Base-by-base conservation (phyloP, 1,140 invertebrate species). In the Brachionus angularis region DNA sequence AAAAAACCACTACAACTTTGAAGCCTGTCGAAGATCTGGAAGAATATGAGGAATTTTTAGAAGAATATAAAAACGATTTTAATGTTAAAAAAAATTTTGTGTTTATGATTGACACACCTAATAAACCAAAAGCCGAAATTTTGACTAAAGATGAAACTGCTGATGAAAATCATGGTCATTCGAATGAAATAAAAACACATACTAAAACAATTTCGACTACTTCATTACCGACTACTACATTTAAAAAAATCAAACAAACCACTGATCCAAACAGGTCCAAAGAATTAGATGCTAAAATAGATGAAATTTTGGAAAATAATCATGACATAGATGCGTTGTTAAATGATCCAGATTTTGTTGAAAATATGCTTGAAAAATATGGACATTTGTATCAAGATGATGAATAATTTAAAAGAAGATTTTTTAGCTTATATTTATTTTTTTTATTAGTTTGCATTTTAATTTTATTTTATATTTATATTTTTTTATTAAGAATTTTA, bases 261-360 rank as follows among this genome's bases (percentile, higher is more conserved):
- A n/a, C n/a, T n/a, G n/a, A n/a, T n/a, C n/a, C n/a, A n/a, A n/a
- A n/a, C n/a, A n/a, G n/a, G n/a, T n/a, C n/a, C 16, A 14, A 42
- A 7, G 14, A 14, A 42, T 42, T 14, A 12, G 36, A 36, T 58
- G 18, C 23, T 23, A 58, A 23, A 58, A 21, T 58, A 39, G 36
- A 42, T 16, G 53, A 58, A 58, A 12, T 58, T 7, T 34, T 55
- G 23, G 36, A 34, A 5, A 18, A 16, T 33, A 55, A 55, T 55
- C 12, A n/a, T 18, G 27, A 58, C 4, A 14, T 58, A 23, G 53
- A 58, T 27, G 4, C 5, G 23, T 39, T 58, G 10, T 1, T 58
- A 58, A 23, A 58, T n/a, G 33, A 58, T 58, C 33, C 33, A 29
- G 18, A 58, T 5, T 58, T 58, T 58, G 21, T 58, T 3, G 53